These are phyloP conservation scores for Himalopsyche kuldschensis DNA, from an alignment of 2,888 invertebrate genomes.

Conservation along the genomic window DNA sequence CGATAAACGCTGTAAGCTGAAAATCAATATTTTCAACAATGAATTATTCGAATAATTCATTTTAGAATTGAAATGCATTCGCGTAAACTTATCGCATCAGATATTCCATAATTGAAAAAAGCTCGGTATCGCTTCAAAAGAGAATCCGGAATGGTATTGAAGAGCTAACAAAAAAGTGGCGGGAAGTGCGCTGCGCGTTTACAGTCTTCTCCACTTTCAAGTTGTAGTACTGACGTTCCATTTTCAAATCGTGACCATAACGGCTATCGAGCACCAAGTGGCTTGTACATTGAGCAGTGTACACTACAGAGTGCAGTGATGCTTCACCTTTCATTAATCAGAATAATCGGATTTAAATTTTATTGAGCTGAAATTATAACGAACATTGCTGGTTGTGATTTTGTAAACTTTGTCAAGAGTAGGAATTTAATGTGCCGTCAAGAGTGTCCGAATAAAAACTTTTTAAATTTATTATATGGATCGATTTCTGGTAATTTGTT, in stretches of 20 bases:
- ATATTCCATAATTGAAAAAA: not conserved
- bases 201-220: not conserved
- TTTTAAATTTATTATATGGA: too few relatives aligned
- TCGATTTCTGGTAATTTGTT: too few relatives aligned
- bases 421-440: too few relatives aligned
- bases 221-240: not conserved
- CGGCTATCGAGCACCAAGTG: not conserved
- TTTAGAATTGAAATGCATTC: not conserved
- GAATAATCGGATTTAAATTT: too few relatives aligned
- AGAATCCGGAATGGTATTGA: not conserved
- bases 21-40: not conserved
- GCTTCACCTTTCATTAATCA: not conserved
- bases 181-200: not conserved
- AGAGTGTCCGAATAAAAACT: too few relatives aligned
- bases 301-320: not conserved
- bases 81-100: not conserved
- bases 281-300: not conserved
- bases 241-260: constrained; percentile 1
- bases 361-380: too few relatives aligned
- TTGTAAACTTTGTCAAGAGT: too few relatives aligned
- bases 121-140: not conserved
- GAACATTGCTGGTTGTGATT: too few relatives aligned
- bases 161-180: not conserved
- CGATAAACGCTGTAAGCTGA: not conserved
- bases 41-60: not conserved